Percentiles rank a stretch among this genome's conserved stretches.
Evolutionary conservation across 2,113 vertebrate species (phyloP).

Genomic region (Ramphastos sulfuratus): DNA sequence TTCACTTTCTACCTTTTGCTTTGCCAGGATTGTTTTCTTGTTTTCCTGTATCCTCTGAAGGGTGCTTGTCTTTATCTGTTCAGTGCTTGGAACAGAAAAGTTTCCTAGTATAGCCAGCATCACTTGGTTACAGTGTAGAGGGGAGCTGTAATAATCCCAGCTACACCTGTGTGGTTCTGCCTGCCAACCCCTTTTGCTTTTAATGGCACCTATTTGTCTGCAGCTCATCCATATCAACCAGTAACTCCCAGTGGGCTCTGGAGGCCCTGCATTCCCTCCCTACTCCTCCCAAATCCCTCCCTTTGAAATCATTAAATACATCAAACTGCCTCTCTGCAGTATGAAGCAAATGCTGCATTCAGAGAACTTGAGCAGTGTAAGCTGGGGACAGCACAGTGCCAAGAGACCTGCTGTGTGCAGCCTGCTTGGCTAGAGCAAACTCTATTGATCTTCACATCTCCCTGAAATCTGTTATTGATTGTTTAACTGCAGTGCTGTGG

Average conservation of each 20-base stretch:
- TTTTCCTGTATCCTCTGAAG: neutral
- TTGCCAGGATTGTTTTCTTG: neutral
- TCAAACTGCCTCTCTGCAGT: neutral
- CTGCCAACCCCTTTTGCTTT: neutral
- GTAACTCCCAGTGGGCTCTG: neutral
- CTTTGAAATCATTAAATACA: neutral
- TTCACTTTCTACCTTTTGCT: neutral
- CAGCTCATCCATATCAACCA: neutral
- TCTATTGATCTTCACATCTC: neutral
- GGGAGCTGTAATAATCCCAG: neutral
- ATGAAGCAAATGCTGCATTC: neutral
- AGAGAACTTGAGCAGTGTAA: neutral
- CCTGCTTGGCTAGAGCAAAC: neutral
- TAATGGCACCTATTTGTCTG: neutral
- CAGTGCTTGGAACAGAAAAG: neutral
- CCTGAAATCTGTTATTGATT: neutral
- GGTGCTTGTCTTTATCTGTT: neutral
- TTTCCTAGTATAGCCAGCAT: neutral
- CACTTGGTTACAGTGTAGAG: neutral
- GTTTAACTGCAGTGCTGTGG: neutral
- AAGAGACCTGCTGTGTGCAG: neutral
- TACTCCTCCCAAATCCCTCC: neutral
- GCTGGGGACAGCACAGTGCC: neutral
- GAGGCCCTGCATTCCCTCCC: neutral
- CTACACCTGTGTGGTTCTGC: neutral